These are phyloP conservation scores for Hemiprocne comata DNA, from an alignment of 2,113 vertebrate genomes.

Conservation along the genomic window DNA sequence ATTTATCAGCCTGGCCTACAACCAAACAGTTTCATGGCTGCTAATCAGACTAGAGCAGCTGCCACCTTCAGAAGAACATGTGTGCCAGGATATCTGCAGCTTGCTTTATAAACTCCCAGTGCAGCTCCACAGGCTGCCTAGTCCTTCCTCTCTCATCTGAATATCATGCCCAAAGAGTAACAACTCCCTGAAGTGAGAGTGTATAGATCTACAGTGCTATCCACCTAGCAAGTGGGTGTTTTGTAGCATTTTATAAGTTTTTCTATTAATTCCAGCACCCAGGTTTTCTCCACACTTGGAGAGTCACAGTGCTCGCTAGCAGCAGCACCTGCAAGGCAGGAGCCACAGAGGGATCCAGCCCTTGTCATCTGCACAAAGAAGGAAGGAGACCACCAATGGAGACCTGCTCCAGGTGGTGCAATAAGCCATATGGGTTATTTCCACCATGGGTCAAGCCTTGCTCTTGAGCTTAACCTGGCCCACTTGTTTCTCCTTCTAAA, in stretches of 20 bases:
- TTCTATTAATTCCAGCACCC: background rate
- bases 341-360: background rate
- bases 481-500: background rate
- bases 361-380: background rate
- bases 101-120: conserved; percentile 17
- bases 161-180: background rate
- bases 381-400: background rate
- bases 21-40: background rate
- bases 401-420: background rate
- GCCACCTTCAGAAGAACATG: conserved; percentile 13
- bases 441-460: background rate
- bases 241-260: background rate
- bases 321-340: background rate
- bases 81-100: conserved; percentile 5
- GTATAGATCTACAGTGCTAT: background rate
- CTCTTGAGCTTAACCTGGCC: background rate
- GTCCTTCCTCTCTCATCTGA: background rate
- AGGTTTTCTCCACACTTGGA: background rate
- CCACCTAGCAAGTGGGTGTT: background rate
- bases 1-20: background rate
- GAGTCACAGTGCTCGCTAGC: background rate
- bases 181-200: background rate
- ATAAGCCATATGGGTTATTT: background rate
- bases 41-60: conserved; percentile 50
- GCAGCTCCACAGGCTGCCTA: background rate